Evolutionary conservation across 35 echinoderm and acorn worm genomes (phyloP), one percentile per base, ranked within the genome.

Genomic region (Eucidaris tribuloides): DNA sequence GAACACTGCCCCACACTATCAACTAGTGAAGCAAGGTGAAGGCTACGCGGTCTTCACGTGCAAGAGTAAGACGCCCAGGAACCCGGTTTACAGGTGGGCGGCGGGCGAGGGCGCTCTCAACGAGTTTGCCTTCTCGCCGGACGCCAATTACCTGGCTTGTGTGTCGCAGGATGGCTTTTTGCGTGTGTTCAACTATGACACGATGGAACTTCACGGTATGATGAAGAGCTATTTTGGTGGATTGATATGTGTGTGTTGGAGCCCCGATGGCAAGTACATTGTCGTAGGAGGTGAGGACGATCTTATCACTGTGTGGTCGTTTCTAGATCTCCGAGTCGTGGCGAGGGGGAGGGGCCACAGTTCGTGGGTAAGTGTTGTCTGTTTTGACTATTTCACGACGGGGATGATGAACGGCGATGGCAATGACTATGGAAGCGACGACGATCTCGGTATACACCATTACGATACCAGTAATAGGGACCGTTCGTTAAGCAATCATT

Each of bases 211-310:
- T 34, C 86, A 87, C 52, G 90, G 90, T 15, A 86, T 82, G 59
- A 99, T 99, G 96, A 99, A 99, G 79, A 99, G 94, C 43, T 99
- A 99, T 78, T 99, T 99, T 79, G 96, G 94, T 56, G 94, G 96
- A 25, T 76, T 99, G 44, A 79, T 90, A 28, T 99, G 96, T 93
- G 96, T 99, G 6, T 90, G 96, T 90, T 99, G 96, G 96, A 99
- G 96, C 42, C 96, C 94, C 3, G 91, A 99, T 80, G 87, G 82
- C 76, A 93, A 84, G 81, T 99, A 99, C 56, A 85, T 99, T 83
- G 96, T 99, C 4, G 87, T 90, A 0, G 96, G 96, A 3, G 96
- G 96, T 0, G 96, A 99, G 72, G 96, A 99, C 40, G 96, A 99
- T 84, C 60, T 93, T 44, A 91, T 99, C 14, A 87, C 91, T 7